Evolutionary conservation across 1,140 invertebrate species (phyloP), one percentile per base, ranked within the genome.

Genomic region (Pinna nobilis): DNA sequence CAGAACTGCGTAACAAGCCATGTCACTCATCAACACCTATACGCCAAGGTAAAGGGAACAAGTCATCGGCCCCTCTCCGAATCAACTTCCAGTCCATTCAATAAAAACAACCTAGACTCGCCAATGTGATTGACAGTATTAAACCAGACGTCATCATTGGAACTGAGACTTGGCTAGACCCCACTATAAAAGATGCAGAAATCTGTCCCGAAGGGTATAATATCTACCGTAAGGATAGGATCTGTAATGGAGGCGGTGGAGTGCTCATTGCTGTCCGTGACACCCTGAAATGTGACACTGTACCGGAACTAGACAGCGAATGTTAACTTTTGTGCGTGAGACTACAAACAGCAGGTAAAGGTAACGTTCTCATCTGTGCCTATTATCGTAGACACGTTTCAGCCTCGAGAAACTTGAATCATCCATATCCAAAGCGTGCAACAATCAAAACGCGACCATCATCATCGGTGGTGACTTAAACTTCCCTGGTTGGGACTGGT

Each of bases 241-340:
- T 9, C 15, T 23, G 20, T 13, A 18, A 15, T 30, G 70, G 70
- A 15, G 61, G 76, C 5, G n/a, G n/a, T n/a, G 72, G 68, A 23
- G 76, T 74, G 1, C 13, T 78, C 25, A 49, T 78, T 11, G 68
- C 71, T 30, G 39, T 78, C 25, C 20, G n/a, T 13, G 30, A 59
- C 20, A 25, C 61, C 18, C 15, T 67, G 1, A 25, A 70, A 15
- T 67, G 67, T 20, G 57, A 55, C 15, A 9, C 60, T 33, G 61
- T 47, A 0, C 57, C 71, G 15, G 76, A 75, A 33, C 25, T 78
- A 32, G 28, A 74, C 49, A 71, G 57, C 13, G 68, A 75, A 35
- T 75, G 65, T 60, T 72, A 76, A 65, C 67, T 76, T 2, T 44
- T 76, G 3, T 78, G 77, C 67, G n/a, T 30, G 15, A 70, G 65